These are phyloP conservation scores for Eumaeus atala DNA, from an alignment of 1,140 invertebrate genomes.

Conservation along the genomic window DNA sequence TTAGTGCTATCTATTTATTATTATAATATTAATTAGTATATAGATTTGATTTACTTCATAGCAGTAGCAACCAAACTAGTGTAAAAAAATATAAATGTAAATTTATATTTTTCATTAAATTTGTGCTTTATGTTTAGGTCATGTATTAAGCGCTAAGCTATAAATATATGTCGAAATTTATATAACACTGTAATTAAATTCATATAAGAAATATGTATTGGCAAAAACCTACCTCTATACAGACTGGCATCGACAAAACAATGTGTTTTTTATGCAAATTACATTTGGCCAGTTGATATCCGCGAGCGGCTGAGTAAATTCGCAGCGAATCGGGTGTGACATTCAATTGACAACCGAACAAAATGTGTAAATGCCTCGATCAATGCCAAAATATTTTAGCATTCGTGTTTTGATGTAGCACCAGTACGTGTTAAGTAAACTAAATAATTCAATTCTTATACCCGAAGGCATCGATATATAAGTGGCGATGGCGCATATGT, in stretches of 20 bases:
- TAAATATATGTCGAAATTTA: too few species aligned
- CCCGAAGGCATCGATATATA: conserved; percentile 32
- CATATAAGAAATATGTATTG: conserved; percentile 2
- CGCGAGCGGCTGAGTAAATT: conserved; percentile 60
- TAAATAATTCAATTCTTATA: conserved; percentile 46
- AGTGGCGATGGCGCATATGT: conserved; percentile 34
- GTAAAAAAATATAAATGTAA: too few species aligned
- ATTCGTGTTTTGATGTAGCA: conserved; percentile 27
- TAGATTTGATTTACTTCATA: too few species aligned
- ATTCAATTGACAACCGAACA: conserved; percentile 67
- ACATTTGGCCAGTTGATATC: conserved; percentile 61
- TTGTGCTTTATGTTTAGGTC: too few species aligned
- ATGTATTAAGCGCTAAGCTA: too few species aligned
- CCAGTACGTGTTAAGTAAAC: conserved; percentile 26
- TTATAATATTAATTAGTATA: too few species aligned
- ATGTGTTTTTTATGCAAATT: conserved; percentile 68
- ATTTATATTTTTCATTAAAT: too few species aligned
- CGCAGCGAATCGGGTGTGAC: conserved; percentile 58
- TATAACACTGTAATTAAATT: not conserved
- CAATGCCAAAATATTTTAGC: conserved; percentile 36
- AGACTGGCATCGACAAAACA: conserved; percentile 27
- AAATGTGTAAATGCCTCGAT: conserved; percentile 50
- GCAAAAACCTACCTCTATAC: conserved; percentile 2
- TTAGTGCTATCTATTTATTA: too few species aligned
- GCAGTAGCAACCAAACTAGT: too few species aligned